Base-by-base conservation (phyloP, 2,113 vertebrate species). In the Mohoua ochrocephala region DNA sequence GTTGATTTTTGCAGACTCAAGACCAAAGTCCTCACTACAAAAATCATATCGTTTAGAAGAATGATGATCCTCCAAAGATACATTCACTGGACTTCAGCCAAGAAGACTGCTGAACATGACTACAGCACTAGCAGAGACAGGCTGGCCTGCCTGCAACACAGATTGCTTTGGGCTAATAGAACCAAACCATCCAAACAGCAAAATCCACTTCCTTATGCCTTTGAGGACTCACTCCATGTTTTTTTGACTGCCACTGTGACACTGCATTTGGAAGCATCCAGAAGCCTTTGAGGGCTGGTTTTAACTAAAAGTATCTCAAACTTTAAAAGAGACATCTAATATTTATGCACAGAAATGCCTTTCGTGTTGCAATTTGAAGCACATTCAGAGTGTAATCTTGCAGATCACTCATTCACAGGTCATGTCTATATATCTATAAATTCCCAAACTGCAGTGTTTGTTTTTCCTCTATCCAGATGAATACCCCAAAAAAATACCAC, bases 401-500 rank as follows among this genome's bases (percentile, higher is more conserved):
- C 63, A 77, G 63, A 80, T 89, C 83, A 84, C n/a, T 92, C 76
- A 74, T 70, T 91, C 47, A 42, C 44, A 78, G 71, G 49, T 53
- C 54, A 88, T 30, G 27, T 33, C 64, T 59, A 74, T 37, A 13
- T 17, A 87, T 47, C 50, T 70, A 26, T 52, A 86, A 80, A 91
- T 74, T 88, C 35, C 42, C 56, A 84, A 65, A 78, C 50, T 75
- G 42, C 33, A 47, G 16, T 39, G 39, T 41, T 88, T 74, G 33
- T 23, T 91, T 95, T 74, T 81, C 24, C 10, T 86, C 71, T 93
- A 63, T 87, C 39, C 75, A 85, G 53, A 94, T 83, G 77, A 75
- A 95, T 83, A 94, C 28, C 42, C 82, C 4, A 21, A 94, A 96
- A 57, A 97, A 97, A 84, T 87, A 90, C 71, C 84, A 79, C 82